Percentiles rank a stretch among this genome's conserved stretches.
phyloP scores from a whole-genome alignment of 1,140 invertebrate genomes.

The Calliopsis andreniformis region DNA sequence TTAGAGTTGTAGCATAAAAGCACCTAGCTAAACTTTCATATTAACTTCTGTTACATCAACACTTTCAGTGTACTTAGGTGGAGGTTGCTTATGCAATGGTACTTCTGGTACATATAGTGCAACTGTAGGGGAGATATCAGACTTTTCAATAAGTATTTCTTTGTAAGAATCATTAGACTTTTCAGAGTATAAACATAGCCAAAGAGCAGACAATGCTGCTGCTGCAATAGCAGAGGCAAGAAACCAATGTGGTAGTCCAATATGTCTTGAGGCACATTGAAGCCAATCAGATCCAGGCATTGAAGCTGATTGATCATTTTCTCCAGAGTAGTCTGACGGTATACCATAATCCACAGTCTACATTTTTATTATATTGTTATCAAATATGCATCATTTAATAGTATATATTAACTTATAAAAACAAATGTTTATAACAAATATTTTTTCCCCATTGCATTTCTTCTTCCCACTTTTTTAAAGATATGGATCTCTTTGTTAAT shows the following conservation, averaged over 20 bases:
- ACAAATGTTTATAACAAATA: not conserved
- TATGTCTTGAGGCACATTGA: constrained; percentile 82
- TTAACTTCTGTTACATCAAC: constrained; percentile 48
- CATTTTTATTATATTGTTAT: constrained; percentile 30
- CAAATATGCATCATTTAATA: constrained; percentile 16
- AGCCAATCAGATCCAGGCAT: constrained; percentile 78
- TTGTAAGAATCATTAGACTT: constrained; percentile 48
- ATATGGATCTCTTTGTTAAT: not conserved
- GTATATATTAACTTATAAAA: not conserved
- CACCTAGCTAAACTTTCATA: constrained; percentile 52
- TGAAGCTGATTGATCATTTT: constrained; percentile 66
- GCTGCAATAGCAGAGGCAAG: constrained; percentile 78
- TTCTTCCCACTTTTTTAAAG: too few relatives aligned
- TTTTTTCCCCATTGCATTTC: too few relatives aligned
- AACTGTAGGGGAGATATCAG: constrained; percentile 54
- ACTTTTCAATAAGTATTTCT: constrained; percentile 52
- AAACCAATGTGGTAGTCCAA: constrained; percentile 81
- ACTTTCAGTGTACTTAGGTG: constrained; percentile 67
- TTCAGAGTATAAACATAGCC: constrained; percentile 79
- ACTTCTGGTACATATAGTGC: constrained; percentile 65
- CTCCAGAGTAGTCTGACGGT: constrained; percentile 71
- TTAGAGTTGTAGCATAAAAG: constrained; percentile 22
- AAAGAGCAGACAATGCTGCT: constrained; percentile 80
- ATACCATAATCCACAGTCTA: constrained; percentile 71
- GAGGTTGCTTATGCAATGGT: constrained; percentile 66